A percentile compares a stretch with the other conserved stretches of the same genome.
These are phyloP conservation scores for Chelonoidis abingdonii DNA, from an alignment of 2,113 vertebrate genomes.

Conservation along the genomic window DNA sequence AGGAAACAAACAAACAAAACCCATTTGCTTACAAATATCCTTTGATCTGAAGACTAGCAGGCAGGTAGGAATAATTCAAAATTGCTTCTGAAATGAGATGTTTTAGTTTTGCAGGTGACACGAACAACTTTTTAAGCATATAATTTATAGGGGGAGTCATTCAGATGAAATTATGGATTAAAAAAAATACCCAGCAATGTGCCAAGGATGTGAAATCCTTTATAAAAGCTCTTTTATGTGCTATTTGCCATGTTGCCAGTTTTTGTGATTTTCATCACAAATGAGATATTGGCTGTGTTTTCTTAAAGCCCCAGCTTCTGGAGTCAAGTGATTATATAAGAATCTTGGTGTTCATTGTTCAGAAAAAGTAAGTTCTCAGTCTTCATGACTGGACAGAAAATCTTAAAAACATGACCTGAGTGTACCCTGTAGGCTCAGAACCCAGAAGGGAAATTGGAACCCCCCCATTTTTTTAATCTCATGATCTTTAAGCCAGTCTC, in stretches of 20 bases:
- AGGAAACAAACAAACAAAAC: not conserved
- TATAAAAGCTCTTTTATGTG: not conserved
- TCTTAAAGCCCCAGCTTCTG: not conserved
- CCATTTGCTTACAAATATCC: not conserved
- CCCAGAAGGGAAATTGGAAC: rapidly evolving
- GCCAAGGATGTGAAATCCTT: constrained; percentile 52
- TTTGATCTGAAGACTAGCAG: not conserved
- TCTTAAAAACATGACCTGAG: not conserved
- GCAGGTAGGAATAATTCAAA: not conserved
- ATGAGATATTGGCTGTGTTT: not conserved
- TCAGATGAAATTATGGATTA: constrained; percentile 58
- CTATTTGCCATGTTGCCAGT: not conserved
- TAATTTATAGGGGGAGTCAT: constrained; percentile 47
- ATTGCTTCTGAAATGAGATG: not conserved
- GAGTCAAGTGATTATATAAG: constrained; percentile 24
- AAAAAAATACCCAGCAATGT: constrained; percentile 28
- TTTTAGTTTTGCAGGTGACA: constrained; percentile 12
- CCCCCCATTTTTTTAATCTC: not conserved
- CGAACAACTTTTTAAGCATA: constrained; percentile 43
- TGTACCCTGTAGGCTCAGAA: not conserved
- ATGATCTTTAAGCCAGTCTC: not conserved
- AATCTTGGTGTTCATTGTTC: constrained; percentile 4
- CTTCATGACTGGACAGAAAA: not conserved
- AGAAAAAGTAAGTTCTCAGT: not conserved
- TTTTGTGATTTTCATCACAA: not conserved